Conservation (phyloP, 2,113 vertebrate species). For the Pachypanchax playfairii region DNA sequence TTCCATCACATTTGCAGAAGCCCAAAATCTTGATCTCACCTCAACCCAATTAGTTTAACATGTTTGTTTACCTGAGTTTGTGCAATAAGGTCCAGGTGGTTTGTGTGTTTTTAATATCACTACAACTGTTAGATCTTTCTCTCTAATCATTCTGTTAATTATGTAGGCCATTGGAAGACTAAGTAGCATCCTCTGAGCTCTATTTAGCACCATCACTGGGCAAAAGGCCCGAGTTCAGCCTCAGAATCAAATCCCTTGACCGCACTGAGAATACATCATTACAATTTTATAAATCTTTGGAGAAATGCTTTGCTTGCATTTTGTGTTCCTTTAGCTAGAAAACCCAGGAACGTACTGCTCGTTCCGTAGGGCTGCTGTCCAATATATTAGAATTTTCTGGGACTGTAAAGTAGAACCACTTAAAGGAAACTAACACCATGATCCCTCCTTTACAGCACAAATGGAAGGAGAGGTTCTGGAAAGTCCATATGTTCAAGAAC, state of each 20-base stretch:
- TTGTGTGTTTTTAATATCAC: too few species aligned
- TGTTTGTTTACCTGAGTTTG: too few species aligned
- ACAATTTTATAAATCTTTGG: slow-evolving; percentile 19
- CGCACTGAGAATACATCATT: slow-evolving; percentile 15
- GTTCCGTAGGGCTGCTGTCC: not conserved
- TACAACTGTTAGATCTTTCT: too few species aligned
- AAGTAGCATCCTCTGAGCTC: not conserved
- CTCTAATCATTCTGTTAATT: too few species aligned
- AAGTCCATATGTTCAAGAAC: too few species aligned
- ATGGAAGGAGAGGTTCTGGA: not conserved
- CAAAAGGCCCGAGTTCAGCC: slow-evolving; percentile 19
- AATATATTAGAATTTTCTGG: too few species aligned
- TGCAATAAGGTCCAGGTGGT: too few species aligned
- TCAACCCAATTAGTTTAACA: too few species aligned
- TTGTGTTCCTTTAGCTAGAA: slow-evolving; percentile 39
- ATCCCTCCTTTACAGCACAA: slow-evolving; percentile 18
- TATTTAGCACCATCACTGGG: slow-evolving; percentile 10
- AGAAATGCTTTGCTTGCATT: not conserved
- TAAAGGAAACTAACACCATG: slow-evolving; percentile 2
- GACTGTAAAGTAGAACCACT: slow-evolving; percentile 1
- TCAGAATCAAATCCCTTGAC: slow-evolving; percentile 29
- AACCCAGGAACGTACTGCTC: slow-evolving; percentile 24
- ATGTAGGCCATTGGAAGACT: not conserved
- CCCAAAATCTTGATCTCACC: too few species aligned
- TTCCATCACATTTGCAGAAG: too few species aligned